Percentiles rank a stretch among this genome's conserved stretches.
These are phyloP conservation scores for Gadopsis marmoratus DNA, from an alignment of 2,797 vertebrate species.

Conservation along the genomic window DNA sequence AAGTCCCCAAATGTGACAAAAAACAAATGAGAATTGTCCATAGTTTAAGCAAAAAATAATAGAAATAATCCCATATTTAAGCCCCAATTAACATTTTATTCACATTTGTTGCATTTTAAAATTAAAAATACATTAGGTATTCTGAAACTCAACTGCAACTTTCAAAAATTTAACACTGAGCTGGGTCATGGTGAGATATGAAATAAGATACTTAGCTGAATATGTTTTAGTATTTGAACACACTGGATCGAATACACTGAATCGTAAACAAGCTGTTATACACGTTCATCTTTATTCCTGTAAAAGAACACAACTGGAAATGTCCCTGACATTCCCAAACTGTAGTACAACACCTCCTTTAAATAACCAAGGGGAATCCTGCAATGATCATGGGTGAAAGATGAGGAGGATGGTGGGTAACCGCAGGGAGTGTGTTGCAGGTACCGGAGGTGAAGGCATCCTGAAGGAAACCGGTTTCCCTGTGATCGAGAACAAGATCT, in stretches of 20 bases:
- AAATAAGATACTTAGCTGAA: neutral
- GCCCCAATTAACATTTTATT: neutral
- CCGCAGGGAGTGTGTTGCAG: conserved; percentile 71
- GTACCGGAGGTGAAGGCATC: conserved; percentile 82
- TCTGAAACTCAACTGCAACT: neutral
- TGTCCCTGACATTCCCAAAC: too few species aligned
- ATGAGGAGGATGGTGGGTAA: conserved; percentile 8
- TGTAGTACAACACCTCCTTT: neutral
- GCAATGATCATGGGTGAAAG: neutral
- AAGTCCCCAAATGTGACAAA: neutral
- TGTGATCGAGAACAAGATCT: conserved; percentile 95
- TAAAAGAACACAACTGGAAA: too few species aligned
- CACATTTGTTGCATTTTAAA: neutral
- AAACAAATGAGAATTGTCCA: neutral
- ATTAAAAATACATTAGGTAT: too few species aligned
- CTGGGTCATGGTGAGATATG: neutral
- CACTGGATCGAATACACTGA: neutral
- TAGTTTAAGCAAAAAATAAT: neutral
- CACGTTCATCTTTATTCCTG: too few species aligned
- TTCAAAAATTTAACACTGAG: neutral
- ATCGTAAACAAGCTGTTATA: neutral
- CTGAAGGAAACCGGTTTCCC: conserved; percentile 95
- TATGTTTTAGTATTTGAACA: neutral
- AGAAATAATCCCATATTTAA: too few species aligned
- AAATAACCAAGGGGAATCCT: neutral